Evolutionary conservation across 2,797 vertebrate genomes (phyloP).

Genomic region (Naso thynnoides): DNA sequence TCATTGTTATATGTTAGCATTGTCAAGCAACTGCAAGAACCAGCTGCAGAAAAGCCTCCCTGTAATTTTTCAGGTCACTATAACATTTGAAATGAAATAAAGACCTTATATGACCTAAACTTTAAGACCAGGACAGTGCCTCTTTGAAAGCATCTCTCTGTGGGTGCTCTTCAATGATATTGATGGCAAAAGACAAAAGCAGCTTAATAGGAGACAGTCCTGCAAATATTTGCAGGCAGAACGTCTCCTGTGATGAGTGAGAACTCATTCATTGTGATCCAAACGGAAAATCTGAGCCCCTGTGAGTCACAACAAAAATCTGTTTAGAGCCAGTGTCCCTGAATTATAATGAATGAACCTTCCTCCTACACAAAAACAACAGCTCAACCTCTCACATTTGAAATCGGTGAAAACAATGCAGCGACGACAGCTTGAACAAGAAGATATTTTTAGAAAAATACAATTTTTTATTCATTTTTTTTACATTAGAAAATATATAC

Average conservation of each 20-base stretch:
- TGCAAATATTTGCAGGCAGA: slow-evolving; percentile 21
- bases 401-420: slow-evolving; percentile 13
- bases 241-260: slow-evolving; percentile 22
- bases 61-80: no score
- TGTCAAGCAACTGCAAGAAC: no score
- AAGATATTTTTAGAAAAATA: slow-evolving; percentile 51
- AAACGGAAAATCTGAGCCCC: slow-evolving; percentile 50
- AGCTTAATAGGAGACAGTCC: background rate
- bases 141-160: background rate
- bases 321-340: slow-evolving; percentile 1
- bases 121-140: no score
- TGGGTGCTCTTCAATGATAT: background rate
- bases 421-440: background rate
- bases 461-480: slow-evolving; percentile 48
- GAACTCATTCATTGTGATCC: slow-evolving; percentile 21
- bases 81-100: no score
- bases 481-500: slow-evolving; percentile 12
- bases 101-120: no score
- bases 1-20: no score
- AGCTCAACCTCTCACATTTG: background rate
- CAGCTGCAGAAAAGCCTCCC: no score
- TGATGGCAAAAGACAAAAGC: slow-evolving; percentile 12
- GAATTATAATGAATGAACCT: slow-evolving; percentile 1
- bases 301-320: slow-evolving; percentile 26
- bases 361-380: slow-evolving; percentile 12